Evolutionary conservation across 2,113 vertebrate species (phyloP).

Genomic region (Marmota flaviventris): DNA sequence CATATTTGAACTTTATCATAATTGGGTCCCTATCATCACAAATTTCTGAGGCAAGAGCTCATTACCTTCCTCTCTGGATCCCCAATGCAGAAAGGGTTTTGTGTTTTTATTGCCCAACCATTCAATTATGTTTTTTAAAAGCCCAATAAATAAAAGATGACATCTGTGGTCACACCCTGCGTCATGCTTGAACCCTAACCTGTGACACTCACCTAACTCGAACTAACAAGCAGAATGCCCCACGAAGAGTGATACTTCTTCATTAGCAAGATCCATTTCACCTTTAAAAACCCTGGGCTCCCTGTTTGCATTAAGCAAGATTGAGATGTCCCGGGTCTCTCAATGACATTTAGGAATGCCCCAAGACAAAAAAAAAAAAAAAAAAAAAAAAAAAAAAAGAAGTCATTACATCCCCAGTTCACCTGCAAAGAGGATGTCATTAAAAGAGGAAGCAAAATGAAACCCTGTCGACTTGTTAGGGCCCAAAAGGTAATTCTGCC

Average conservation of each 20-base stretch:
- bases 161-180: slow-evolving; percentile 84
- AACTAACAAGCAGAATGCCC: slow-evolving; percentile 86
- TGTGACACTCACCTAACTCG: slow-evolving; percentile 87
- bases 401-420: slow-evolving; percentile 91
- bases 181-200: slow-evolving; percentile 87
- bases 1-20: slow-evolving; percentile 54
- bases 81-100: slow-evolving; percentile 66
- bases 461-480: slow-evolving; percentile 95
- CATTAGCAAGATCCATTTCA: slow-evolving; percentile 90
- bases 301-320: slow-evolving; percentile 87
- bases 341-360: slow-evolving; percentile 89
- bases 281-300: slow-evolving; percentile 88
- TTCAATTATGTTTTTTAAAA: slow-evolving; percentile 60
- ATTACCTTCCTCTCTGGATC: slow-evolving; percentile 59
- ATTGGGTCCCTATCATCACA: slow-evolving; percentile 4
- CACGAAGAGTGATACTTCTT: slow-evolving; percentile 87
- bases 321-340: slow-evolving; percentile 89
- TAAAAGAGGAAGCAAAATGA: slow-evolving; percentile 94
- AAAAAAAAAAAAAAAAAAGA: slow-evolving; percentile 72
- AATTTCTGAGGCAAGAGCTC: slow-evolving; percentile 57
- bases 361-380: slow-evolving; percentile 77
- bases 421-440: slow-evolving; percentile 93
- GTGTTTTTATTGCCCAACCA: slow-evolving; percentile 73
- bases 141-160: slow-evolving; percentile 86
- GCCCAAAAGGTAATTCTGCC: slow-evolving; percentile 92